phyloP scores from a whole-genome alignment of 1,140 invertebrate genomes.

The Calosoma granatense region DNA sequence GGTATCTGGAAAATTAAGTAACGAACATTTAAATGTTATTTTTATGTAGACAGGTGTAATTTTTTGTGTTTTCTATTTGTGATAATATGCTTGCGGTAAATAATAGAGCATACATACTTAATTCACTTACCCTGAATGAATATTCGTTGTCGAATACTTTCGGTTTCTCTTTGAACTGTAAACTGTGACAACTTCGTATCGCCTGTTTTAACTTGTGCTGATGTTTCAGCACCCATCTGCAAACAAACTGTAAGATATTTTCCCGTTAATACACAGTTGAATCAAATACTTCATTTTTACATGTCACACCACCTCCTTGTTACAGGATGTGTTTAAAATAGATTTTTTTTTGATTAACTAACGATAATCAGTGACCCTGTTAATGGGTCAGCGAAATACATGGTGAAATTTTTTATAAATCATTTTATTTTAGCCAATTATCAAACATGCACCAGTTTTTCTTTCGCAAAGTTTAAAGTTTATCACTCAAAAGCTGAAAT shows the following conservation, averaged over 20 bases:
- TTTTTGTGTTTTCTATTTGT: no score
- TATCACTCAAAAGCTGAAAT: neutral
- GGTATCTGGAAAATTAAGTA: no score
- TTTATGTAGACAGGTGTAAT: no score
- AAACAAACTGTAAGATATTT: constrained; percentile 32
- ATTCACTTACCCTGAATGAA: constrained; percentile 32
- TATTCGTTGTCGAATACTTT: constrained; percentile 25
- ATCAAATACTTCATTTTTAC: neutral
- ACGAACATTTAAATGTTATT: no score
- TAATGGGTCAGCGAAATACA: no score
- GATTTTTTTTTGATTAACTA: no score
- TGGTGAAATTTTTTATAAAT: no score
- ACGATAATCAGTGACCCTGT: no score
- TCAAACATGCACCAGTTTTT: no score
- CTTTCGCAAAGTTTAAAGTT: neutral
- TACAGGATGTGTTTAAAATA: neutral
- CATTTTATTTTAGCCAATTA: no score
- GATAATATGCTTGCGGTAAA: no score
- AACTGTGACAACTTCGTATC: constrained; percentile 23
- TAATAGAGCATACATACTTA: no score
- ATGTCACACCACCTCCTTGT: neutral
- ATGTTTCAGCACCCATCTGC: constrained; percentile 46
- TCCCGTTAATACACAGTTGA: neutral
- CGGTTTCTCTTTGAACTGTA: constrained; percentile 30
- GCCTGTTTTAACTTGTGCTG: constrained; percentile 44